Conservation (phyloP, 2,797 vertebrate genomes). For the Meriones psammophilus region DNA sequence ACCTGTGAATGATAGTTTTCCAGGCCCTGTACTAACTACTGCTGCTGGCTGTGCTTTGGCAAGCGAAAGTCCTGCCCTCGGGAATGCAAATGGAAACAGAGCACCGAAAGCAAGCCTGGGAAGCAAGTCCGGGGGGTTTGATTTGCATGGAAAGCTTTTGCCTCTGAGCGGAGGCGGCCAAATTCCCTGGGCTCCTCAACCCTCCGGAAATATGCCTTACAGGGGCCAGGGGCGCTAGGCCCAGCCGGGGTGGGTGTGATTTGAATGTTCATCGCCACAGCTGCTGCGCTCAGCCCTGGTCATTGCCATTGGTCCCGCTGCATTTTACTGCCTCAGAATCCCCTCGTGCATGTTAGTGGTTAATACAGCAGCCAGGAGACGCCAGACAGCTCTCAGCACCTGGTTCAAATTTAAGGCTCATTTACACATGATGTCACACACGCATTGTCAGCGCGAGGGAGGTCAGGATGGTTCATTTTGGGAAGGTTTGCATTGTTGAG, state of each 20-base stretch:
- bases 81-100: conserved; percentile 74
- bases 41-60: neutral
- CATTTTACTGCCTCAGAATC: conserved; percentile 76
- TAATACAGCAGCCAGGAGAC: conserved; percentile 79
- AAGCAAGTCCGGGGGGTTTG: conserved; percentile 53
- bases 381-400: conserved; percentile 86
- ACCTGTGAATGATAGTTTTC: neutral
- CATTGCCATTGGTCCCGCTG: conserved; percentile 68
- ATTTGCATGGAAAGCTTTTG: conserved; percentile 80
- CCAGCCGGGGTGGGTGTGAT: conserved; percentile 31
- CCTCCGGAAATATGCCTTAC: conserved; percentile 76
- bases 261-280: conserved; percentile 69
- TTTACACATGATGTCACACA: conserved; percentile 90
- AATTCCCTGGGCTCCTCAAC: conserved; percentile 69
- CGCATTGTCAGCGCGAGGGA: conserved; percentile 88
- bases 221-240: conserved; percentile 30
- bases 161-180: conserved; percentile 72
- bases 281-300: conserved; percentile 61
- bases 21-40: neutral
- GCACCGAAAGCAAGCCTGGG: conserved; percentile 14
- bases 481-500: conserved; percentile 87
- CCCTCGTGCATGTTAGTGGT: conserved; percentile 73
- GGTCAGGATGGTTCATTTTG: conserved; percentile 87
- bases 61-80: neutral
- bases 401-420: conserved; percentile 89